phyloP scores from a whole-genome alignment of 2,888 invertebrate genomes.

The Belgica antarctica region DNA sequence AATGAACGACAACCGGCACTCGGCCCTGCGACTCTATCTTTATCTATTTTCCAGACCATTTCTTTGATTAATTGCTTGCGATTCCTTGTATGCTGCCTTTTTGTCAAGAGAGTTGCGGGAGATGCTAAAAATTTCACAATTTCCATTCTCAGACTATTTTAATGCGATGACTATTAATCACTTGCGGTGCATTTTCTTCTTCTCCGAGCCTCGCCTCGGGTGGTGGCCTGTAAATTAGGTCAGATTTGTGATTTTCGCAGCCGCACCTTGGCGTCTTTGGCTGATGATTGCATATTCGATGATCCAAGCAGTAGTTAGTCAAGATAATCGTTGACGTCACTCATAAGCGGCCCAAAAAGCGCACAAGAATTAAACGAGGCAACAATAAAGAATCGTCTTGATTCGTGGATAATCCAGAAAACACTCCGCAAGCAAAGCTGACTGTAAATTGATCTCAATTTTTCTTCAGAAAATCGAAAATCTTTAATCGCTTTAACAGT shows the following conservation, averaged over 20 bases:
- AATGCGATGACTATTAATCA: conserved; percentile 23
- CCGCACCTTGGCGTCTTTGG: too few relatives aligned
- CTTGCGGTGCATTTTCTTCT: conserved; percentile 12
- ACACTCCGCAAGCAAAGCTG: not conserved
- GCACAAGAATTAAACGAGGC: not conserved
- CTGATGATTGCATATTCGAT: not conserved
- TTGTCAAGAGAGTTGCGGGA: not conserved
- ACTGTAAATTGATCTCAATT: conserved; percentile 38
- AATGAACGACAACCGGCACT: not conserved
- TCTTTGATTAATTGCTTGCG: conserved; percentile 42
- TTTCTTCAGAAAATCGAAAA: not conserved
- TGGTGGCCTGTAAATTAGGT: too few relatives aligned
- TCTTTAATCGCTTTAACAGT: conserved; percentile 37
- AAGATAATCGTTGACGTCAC: too few relatives aligned
- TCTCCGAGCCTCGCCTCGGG: not conserved
- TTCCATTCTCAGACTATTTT: conserved; percentile 10
- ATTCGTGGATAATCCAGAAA: not conserved
- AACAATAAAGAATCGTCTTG: not conserved
- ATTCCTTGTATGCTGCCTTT: not conserved
- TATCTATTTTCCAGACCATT: conserved; percentile 34
- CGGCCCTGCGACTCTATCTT: not conserved
- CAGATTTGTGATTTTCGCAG: too few relatives aligned
- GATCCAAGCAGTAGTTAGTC: not conserved
- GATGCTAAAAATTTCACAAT: not conserved
- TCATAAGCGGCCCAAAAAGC: too few relatives aligned